Evolutionary conservation across 2,797 vertebrate genomes (phyloP).

Genomic region (Notoglanidium macrostoma): DNA sequence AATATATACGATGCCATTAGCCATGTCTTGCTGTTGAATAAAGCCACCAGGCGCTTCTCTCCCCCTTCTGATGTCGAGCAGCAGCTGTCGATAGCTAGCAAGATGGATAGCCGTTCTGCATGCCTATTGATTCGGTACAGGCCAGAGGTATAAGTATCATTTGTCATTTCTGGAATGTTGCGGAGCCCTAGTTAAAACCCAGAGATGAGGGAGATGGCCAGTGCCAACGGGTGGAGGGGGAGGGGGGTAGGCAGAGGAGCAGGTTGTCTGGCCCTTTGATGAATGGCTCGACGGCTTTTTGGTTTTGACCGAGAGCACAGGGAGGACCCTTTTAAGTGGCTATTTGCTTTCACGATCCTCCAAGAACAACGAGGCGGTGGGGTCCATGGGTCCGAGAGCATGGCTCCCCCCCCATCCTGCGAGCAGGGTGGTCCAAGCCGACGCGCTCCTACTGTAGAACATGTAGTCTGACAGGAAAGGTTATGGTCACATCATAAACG

Average conservation of each 20-base stretch:
- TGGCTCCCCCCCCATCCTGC: slow-evolving; percentile 54
- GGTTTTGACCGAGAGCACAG: slow-evolving; percentile 87
- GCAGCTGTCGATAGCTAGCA: slow-evolving; percentile 85
- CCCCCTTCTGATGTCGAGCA: slow-evolving; percentile 65
- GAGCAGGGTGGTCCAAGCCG: slow-evolving; percentile 88
- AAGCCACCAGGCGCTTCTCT: slow-evolving; percentile 75
- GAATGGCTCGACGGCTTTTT: slow-evolving; percentile 91
- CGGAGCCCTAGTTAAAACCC: slow-evolving; percentile 94
- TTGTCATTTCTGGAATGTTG: slow-evolving; percentile 99
- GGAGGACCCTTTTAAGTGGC: slow-evolving; percentile 87
- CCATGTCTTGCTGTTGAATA: slow-evolving; percentile 66
- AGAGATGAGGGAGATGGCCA: slow-evolving; percentile 84
- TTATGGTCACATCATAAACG: neutral
- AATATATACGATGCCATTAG: slow-evolving; percentile 50
- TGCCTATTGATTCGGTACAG: slow-evolving; percentile 92
- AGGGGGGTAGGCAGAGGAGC: slow-evolving; percentile 67
- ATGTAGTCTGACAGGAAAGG: slow-evolving; percentile 12
- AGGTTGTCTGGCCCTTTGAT: slow-evolving; percentile 90
- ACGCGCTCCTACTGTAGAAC: slow-evolving; percentile 54
- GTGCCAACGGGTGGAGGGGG: slow-evolving; percentile 78
- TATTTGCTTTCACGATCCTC: slow-evolving; percentile 95
- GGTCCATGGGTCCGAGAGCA: slow-evolving; percentile 77
- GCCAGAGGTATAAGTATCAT: slow-evolving; percentile 90
- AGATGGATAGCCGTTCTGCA: slow-evolving; percentile 90
- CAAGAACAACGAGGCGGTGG: slow-evolving; percentile 94